Evolutionary conservation across 2,888 invertebrate genomes (phyloP).

Genomic region (Machimus rusticus): DNA sequence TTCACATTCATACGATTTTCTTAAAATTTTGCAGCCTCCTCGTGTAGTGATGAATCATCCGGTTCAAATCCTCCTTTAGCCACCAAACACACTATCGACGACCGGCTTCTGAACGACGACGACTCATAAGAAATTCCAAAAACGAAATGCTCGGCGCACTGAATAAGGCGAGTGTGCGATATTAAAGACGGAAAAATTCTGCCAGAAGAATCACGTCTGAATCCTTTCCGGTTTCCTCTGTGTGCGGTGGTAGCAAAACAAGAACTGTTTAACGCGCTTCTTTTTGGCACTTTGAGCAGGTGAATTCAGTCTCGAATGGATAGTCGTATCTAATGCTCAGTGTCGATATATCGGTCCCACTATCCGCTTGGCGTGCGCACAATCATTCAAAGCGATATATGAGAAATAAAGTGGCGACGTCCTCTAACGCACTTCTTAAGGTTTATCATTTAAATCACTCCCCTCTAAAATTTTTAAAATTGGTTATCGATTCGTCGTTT

Average conservation of each 20-base stretch:
- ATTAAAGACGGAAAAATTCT: neutral
- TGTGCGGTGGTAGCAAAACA: neutral
- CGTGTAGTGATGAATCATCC: neutral
- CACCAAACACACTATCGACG: neutral
- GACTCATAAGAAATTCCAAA: neutral
- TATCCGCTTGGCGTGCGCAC: neutral
- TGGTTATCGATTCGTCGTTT: neutral
- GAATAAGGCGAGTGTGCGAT: neutral
- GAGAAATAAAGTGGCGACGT: neutral
- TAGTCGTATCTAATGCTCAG: neutral
- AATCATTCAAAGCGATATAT: neutral
- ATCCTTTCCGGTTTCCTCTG: slow-evolving; percentile 18
- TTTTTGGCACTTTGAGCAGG: neutral
- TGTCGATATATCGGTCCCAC: neutral
- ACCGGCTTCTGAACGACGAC: neutral
- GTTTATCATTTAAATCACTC: neutral
- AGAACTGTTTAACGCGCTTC: neutral
- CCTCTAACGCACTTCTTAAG: neutral
- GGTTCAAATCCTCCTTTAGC: neutral
- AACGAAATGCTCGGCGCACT: neutral
- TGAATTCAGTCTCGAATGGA: neutral
- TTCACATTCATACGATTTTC: neutral
- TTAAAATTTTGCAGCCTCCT: neutral
- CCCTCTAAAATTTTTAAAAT: neutral
- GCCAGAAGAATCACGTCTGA: slow-evolving; percentile 5